Evolutionary conservation across 2,113 vertebrate genomes (phyloP), one percentile per base, ranked within the genome.

Genomic region (Eupsittula cactorum): DNA sequence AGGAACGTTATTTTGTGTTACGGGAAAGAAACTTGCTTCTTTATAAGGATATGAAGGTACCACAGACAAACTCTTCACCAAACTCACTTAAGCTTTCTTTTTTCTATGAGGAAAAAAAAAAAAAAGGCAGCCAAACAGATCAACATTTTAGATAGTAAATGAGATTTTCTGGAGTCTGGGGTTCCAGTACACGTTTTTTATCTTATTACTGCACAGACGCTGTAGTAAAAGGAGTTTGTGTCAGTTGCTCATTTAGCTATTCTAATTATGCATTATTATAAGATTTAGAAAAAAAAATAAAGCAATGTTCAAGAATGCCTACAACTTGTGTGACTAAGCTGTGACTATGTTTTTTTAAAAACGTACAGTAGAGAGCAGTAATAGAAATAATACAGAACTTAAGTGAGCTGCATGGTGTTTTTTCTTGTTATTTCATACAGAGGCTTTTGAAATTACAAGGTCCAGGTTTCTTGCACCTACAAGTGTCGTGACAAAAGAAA

Each of bases 1-100:
- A 99, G 95, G 99, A 99, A 39, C 98, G 99, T 81, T 99, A 99
- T 62, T 98, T 98, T 55, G 97, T 98, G 39, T 98, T 99, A 35
- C 97, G 41, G 64, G 98, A 98, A 86, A 98, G 98, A 76, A 98
- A 98, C 95, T 98, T 99, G 71, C 97, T 99, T 82, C 95, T 99
- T 67, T 99, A 99, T 97, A 99, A 99, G 95, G 99, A 99, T 84
- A 95, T 97, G 82, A 99, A 99, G 98, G 99, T 99, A 98, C 44
- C 82, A 69, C 10, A 33, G 64, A 13, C 4, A 63, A 74, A 68
- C 18, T 75, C 8, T 28, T 35, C 8, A 55, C 9, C 7, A 81
- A 76, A 79, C 27, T 88, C 10, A 17, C 31, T 88, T 78, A 50
- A 86, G 19, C 17, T 35, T 85, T 88, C 20, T 42, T 44, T 94